These are phyloP conservation scores for Pammene aurita DNA, from an alignment of 2,888 invertebrate species.

Conservation along the genomic window DNA sequence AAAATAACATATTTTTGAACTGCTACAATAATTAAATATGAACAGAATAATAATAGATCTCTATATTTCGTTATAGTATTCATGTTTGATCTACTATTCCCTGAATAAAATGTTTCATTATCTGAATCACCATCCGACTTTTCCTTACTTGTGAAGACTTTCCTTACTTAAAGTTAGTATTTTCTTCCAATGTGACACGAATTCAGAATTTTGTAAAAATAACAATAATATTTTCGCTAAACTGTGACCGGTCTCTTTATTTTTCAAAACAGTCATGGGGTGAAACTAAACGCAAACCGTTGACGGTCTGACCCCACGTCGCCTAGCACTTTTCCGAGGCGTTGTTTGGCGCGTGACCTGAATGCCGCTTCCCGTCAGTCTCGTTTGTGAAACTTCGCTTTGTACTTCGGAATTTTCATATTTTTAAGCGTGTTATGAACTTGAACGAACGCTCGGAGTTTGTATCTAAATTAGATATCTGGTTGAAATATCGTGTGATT, in stretches of 20 bases:
- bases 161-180: too few species aligned
- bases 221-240: too few species aligned
- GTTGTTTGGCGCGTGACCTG: slow-evolving; percentile 44
- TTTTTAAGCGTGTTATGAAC: slow-evolving; percentile 19
- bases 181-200: too few species aligned
- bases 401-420: slow-evolving; percentile 20
- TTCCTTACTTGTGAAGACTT: too few species aligned
- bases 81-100: too few species aligned
- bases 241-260: too few species aligned
- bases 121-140: too few species aligned
- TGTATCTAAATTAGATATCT: not conserved
- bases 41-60: not conserved
- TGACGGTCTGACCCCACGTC: slow-evolving; percentile 11
- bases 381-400: slow-evolving; percentile 29
- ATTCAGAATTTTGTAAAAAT: too few species aligned
- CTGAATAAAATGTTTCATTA: too few species aligned
- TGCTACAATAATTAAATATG: not conserved
- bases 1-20: not conserved
- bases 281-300: not conserved
- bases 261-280: too few species aligned
- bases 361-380: slow-evolving; percentile 32
- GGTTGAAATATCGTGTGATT: not conserved
- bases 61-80: too few species aligned
- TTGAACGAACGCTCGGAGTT: not conserved
- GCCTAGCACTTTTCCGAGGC: slow-evolving; percentile 37